Evolutionary conservation across 1,140 invertebrate genomes (phyloP).

Genomic region (Myzus persicae): DNA sequence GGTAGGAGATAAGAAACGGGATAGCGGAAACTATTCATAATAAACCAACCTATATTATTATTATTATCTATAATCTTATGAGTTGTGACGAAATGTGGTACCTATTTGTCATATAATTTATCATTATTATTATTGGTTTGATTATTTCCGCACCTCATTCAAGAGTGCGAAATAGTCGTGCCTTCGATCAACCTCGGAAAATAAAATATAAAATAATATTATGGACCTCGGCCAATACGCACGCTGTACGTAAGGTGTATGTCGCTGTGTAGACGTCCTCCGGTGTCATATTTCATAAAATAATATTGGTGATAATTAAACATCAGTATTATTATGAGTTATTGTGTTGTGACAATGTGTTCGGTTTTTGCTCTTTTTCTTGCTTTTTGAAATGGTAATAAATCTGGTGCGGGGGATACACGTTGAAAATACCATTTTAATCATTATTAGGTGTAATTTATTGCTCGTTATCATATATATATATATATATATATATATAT

Average conservation of each 20-base stretch:
- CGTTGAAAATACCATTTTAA: not conserved
- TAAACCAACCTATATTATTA: not conserved
- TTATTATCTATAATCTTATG: not conserved
- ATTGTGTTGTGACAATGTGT: not conserved
- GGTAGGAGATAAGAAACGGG: not conserved
- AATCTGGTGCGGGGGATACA: not conserved
- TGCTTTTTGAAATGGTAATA: not conserved
- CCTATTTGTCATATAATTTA: not conserved
- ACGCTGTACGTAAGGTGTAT: no score
- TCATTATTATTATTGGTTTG: not conserved
- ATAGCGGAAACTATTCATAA: not conserved
- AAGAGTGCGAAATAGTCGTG: not conserved
- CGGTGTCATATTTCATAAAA: slow-evolving; percentile 49
- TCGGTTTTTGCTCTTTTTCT: no score
- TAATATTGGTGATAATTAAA: not conserved
- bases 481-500: no score
- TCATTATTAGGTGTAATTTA: not conserved
- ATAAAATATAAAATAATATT: slow-evolving; percentile 4
- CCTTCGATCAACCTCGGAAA: not conserved
- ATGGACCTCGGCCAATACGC: slow-evolving; percentile 25
- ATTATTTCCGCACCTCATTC: not conserved
- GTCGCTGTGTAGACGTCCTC: not conserved
- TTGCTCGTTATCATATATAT: not conserved
- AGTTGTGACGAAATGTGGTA: not conserved
- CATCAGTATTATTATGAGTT: not conserved